These are phyloP conservation scores for Smittia sp. DNA, from an alignment of 2,888 invertebrate genomes.

Conservation along the genomic window DNA sequence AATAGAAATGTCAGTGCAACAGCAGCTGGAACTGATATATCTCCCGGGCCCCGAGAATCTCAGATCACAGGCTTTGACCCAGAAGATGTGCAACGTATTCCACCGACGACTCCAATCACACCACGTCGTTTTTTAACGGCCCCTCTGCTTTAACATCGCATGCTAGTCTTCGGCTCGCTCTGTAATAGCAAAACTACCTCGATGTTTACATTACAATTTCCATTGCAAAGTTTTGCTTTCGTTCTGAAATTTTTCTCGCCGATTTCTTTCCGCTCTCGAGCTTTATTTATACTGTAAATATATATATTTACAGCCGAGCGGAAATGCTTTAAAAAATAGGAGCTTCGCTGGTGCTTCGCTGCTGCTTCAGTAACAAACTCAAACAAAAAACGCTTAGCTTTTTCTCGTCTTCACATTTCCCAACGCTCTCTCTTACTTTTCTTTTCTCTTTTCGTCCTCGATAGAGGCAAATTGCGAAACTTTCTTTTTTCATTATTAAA, in stretches of 20 bases:
- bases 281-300: neutral
- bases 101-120: too few relatives aligned
- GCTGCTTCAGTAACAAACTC: conserved; percentile 2
- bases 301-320: neutral
- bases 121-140: too few relatives aligned
- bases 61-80: too few relatives aligned
- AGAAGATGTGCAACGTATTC: too few relatives aligned
- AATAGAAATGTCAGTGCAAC: too few relatives aligned
- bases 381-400: conserved; percentile 32
- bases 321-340: neutral
- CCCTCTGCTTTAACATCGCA: too few relatives aligned
- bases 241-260: neutral
- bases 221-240: neutral
- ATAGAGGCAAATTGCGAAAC: neutral
- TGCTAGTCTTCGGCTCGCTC: too few relatives aligned
- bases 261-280: neutral
- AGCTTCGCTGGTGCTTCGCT: neutral
- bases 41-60: too few relatives aligned
- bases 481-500: conserved; percentile 32
- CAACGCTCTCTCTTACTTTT: neutral
- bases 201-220: conserved; percentile 4
- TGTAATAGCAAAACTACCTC: neutral
- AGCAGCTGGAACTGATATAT: too few relatives aligned
- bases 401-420: neutral
- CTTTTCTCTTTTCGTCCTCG: neutral